Evolutionary conservation across 2,888 invertebrate genomes (phyloP), one percentile per base, ranked within the genome.

Genomic region (Folsomia candida): DNA sequence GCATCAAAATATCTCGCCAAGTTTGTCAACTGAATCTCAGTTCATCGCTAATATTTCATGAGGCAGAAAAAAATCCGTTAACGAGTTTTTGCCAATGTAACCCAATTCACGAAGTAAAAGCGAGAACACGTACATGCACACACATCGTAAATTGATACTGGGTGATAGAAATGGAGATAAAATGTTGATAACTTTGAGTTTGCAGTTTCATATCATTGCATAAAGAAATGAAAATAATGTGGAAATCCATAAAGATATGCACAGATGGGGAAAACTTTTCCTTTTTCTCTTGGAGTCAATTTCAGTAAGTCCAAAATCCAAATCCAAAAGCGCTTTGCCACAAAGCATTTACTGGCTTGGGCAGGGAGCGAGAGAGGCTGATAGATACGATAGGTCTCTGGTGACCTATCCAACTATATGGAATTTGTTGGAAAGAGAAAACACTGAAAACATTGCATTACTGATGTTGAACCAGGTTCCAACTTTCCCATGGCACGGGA

Each of bases 321-420:
- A 27, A n/a, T 51, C 51, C 64, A 22, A 64, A 64, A 20, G 54
- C 54, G 54, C 6, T 64, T 54, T 27, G 27, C 57, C 54, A 51
- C 54, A 54, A 54, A 54, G 54, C 54, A 54, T 54, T 54, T 54
- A 54, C 22, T 22, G 4, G 37, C 4, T 14, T 59, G 57, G 26
- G 63, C 47, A 60, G 14, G 25, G 47, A 63, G 66, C 47, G 67
- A 62, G 68, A 69, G 37, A 68, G 69, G 70, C 61, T 63, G 73
- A 72, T 73, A 68, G 73, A 71, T 73, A 68, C 71, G 68, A 76
- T 73, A 68, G 22, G 73, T 76, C 76, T 74, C 76, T 63, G 29
- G 76, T 76, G 76, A 71, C 76, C 76, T 67, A 76, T 76, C 68
- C 69, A 66, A 69, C 65, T n/a, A 6, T 4, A 20, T n/a, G 37